phyloP scores from a whole-genome alignment of 2,888 invertebrate genomes.

The Himalopsyche tibetana region DNA sequence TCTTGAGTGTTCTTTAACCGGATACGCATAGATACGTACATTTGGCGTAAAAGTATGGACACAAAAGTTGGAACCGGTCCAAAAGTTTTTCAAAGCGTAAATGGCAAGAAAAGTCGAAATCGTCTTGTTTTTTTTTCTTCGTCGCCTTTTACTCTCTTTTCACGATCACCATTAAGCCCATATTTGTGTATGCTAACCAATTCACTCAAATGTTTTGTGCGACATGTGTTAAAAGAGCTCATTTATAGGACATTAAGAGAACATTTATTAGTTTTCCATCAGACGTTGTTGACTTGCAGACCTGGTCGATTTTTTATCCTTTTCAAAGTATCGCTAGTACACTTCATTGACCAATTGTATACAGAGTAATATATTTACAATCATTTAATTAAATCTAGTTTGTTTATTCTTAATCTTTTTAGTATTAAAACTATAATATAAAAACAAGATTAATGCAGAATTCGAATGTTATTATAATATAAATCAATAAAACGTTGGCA shows the following conservation, averaged over 20 bases:
- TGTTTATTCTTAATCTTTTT: too few species aligned
- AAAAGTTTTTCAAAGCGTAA: slow-evolving; percentile 1
- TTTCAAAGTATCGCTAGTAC: slow-evolving; percentile 18
- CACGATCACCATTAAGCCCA: neutral
- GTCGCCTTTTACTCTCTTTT: slow-evolving; percentile 1
- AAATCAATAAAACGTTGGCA: too few species aligned
- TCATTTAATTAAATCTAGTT: too few species aligned
- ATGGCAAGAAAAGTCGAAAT: slow-evolving; percentile 12
- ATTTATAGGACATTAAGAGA: neutral
- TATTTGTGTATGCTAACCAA: slow-evolving; percentile 11
- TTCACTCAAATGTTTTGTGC: neutral
- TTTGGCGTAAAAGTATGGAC: too few species aligned
- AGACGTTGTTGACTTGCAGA: neutral
- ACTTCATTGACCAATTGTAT: too few species aligned
- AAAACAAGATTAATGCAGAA: too few species aligned
- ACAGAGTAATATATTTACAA: too few species aligned
- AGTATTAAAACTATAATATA: too few species aligned
- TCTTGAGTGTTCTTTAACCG: too few species aligned
- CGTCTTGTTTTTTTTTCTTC: slow-evolving; percentile 11
- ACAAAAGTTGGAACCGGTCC: neutral
- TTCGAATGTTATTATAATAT: too few species aligned
- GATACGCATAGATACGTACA: too few species aligned
- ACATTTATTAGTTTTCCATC: slow-evolving; percentile 8
- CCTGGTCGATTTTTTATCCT: neutral
- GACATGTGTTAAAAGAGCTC: neutral